phyloP scores from a whole-genome alignment of 2,888 invertebrate species.

The Colletes collaris region DNA sequence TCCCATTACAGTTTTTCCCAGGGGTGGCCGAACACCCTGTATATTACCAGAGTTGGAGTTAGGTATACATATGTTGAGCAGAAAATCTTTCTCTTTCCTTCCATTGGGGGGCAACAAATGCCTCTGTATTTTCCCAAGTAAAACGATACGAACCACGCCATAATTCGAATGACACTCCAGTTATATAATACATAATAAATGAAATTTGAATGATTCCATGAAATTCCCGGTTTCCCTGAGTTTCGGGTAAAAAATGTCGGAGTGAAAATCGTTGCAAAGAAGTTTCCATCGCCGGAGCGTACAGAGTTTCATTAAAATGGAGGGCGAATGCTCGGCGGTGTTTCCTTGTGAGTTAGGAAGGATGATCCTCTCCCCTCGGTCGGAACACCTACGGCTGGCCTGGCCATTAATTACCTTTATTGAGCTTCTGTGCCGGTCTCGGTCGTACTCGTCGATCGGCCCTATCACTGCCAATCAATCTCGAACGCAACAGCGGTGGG shows the following conservation, averaged over 20 bases:
- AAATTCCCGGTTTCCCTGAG: too few species aligned
- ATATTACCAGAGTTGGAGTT: too few species aligned
- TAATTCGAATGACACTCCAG: too few species aligned
- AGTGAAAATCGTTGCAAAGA: not conserved
- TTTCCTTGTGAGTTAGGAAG: constrained; percentile 29
- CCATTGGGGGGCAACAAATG: too few species aligned
- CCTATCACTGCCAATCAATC: constrained; percentile 82
- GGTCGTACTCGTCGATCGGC: constrained; percentile 75
- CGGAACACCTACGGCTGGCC: constrained; percentile 52
- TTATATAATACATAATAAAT: too few species aligned
- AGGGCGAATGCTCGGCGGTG: constrained; percentile 7
- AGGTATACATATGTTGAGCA: too few species aligned
- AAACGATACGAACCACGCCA: too few species aligned
- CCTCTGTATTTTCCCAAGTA: too few species aligned
- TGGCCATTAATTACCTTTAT: constrained; percentile 81
- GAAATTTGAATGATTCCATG: too few species aligned
- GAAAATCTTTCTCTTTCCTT: too few species aligned
- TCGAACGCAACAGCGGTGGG: constrained; percentile 74
- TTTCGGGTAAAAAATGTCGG: not conserved
- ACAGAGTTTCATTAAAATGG: constrained; percentile 23
- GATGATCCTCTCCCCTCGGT: constrained; percentile 17
- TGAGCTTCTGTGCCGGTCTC: constrained; percentile 79
- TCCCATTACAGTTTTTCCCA: too few species aligned
- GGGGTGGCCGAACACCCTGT: too few species aligned
- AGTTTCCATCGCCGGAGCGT: not conserved